Evolutionary conservation across 2,113 vertebrate species (phyloP).

Genomic region (Sebastes fasciatus): DNA sequence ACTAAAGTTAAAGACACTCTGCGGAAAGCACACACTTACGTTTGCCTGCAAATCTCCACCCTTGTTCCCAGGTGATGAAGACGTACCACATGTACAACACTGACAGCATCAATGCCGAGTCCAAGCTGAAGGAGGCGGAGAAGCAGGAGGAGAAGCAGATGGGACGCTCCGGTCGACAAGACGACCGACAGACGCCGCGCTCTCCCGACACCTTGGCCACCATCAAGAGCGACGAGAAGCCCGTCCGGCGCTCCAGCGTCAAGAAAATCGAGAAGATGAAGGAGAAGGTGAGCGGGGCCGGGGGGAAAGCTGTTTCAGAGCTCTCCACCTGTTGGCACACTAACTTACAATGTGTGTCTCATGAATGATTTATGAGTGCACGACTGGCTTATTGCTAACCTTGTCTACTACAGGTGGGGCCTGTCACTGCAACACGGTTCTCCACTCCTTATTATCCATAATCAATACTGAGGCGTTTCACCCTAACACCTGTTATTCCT

Average conservation of each 20-base stretch:
- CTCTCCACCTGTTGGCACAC: conserved; percentile 62
- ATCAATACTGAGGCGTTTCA: conserved; percentile 70
- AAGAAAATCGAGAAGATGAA: conserved; percentile 99
- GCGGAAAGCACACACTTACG: background rate
- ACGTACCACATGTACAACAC: conserved; percentile 99
- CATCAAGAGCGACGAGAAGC: conserved; percentile 93
- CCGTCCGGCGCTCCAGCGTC: conserved; percentile 94
- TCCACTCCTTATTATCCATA: conserved; percentile 50
- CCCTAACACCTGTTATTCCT: conserved; percentile 45
- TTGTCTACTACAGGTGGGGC: conserved; percentile 54
- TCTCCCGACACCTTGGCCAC: conserved; percentile 94
- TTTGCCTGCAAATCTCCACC: conserved; percentile 22
- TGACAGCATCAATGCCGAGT: conserved; percentile 97
- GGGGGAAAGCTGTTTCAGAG: conserved; percentile 14
- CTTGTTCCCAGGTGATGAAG: conserved; percentile 93
- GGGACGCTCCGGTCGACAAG: conserved; percentile 92
- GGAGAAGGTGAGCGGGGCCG: conserved; percentile 89
- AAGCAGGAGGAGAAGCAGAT: conserved; percentile 99
- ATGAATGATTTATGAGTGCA: conserved; percentile 63
- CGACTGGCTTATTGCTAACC: conserved; percentile 59
- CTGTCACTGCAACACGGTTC: conserved; percentile 53
- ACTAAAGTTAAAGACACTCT: background rate
- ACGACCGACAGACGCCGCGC: conserved; percentile 93
- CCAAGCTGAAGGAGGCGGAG: conserved; percentile 98
- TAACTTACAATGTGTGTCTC: conserved; percentile 39